Evolutionary conservation across 64 coral and sea anemone genomes (phyloP), one percentile per base, ranked within the genome.

Genomic region (Catalaphyllia jardinei): DNA sequence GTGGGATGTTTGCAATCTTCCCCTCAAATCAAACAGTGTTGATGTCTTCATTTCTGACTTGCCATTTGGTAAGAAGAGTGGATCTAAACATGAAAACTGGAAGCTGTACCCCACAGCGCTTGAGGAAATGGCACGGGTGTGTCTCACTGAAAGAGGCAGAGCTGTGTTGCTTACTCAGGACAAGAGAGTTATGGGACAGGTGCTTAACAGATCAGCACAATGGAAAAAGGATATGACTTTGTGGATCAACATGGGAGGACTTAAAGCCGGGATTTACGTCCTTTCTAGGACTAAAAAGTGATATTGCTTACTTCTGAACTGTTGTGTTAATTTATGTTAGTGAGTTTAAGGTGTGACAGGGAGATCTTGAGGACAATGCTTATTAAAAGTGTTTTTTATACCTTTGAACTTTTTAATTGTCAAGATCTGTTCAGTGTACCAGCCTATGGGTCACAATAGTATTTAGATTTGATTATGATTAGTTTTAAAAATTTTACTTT

Each of bases 11-110:
- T 95, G 90, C 64, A 93, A 95, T 77, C 84, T 95, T 29, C 97
- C 97, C 27, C 79, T 99, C 22, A 95, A 89, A 52, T 81, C 91
- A 8, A 91, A 93, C 74, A 90, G 76, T 22, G 61, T 99, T 78
- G 91, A 99, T 91, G 94, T 86, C 19, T 91, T 99, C 42, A 63
- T 99, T n/a, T 91, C 97, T 29, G 97, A 99, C 59, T 62, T 99
- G 51, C 97, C 97, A 35, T 99, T 99, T 89, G 97, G 97, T 8
- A 99, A 99, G 88, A 99, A 95, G 80, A 99, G 97, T 87, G 97
- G 97, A 3, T 95, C 93, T 8, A 87, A 93, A 60, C 88, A 86
- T 12, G 89, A 89, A 29, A 99, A 99, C 65, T 99, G 97, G 97
- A 87, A 83, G 10, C 65, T 99, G n/a, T 99, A 99, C 29, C 97